Evolutionary conservation across 2,888 invertebrate species (phyloP), one percentile per base, ranked within the genome.

Genomic region (Plebejus melissa): DNA sequence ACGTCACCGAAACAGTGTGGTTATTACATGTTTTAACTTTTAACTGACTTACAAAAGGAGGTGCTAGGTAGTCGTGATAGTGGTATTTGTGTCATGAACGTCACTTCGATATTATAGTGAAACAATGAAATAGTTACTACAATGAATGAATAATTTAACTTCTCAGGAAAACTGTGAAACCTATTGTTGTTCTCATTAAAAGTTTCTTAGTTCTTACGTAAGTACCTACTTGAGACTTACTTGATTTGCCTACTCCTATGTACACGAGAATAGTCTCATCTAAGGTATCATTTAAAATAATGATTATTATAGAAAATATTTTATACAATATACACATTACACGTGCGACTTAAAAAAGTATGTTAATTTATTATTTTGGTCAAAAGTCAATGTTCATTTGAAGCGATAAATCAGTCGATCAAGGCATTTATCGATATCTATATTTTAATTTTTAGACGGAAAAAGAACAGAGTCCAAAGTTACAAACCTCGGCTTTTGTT

Each of bases 71-170:
- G 9, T 60, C 28, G 60, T 60, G 60, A 11, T 60, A 60, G 3
- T 60, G 11, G 28, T 28, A 60, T 60, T 60, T 60, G 60, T 60
- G 60, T 60, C 60, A 60, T 3, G 60, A 58, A 58, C 58, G 22
- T 22, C 7, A 58, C 58, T 58, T 22, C 22, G 58, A 58, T 46
- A 11, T 46, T 0, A 2, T 46, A 22, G 58, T 58, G 58, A n/a
- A 58, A 58, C 58, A 58, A 7, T 58, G 58, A 58, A 58, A 22
- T 58, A 7, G 58, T 58, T n/a, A 22, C 7, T 22, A 58, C 58
- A 58, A 58, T 58, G n/a, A 6, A 58, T n/a, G n/a, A 58, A 58
- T 58, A 58, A 58, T 58, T 58, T 2, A 60, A 28, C 28, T 60
- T 60, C 60, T 28, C 60, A 60, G 60, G 60, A 60, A 60, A 28